Evolutionary conservation across 1,140 invertebrate species (phyloP).

Genomic region (Drosophila funebris): DNA sequence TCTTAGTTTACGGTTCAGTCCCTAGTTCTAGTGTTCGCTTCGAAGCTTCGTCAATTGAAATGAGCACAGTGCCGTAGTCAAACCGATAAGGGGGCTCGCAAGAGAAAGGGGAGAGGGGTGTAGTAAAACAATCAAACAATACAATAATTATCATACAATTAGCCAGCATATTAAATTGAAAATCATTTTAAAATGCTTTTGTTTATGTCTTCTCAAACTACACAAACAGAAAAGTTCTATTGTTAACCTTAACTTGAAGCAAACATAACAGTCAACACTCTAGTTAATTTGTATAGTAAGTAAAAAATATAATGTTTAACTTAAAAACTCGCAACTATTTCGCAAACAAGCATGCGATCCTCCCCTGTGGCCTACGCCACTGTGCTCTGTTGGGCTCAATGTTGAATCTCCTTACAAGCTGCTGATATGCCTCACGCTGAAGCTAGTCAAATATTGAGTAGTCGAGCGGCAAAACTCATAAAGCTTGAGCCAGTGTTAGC

Average conservation of each 20-base stretch:
- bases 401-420: slow-evolving; percentile 1
- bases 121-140: too few species aligned
- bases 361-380: slow-evolving; percentile 3
- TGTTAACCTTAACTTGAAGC: too few species aligned
- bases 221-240: too few species aligned
- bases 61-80: background rate
- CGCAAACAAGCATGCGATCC: background rate
- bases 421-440: slow-evolving; percentile 28
- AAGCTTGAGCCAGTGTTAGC: slow-evolving; percentile 30
- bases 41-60: background rate
- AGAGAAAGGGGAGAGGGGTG: background rate
- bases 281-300: too few species aligned
- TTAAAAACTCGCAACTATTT: background rate
- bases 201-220: too few species aligned
- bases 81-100: too few species aligned
- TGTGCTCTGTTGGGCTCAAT: background rate
- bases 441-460: slow-evolving; percentile 50
- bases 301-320: background rate
- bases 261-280: too few species aligned
- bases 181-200: too few species aligned
- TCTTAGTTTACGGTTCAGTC: slow-evolving; percentile 34
- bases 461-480: slow-evolving; percentile 42
- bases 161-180: too few species aligned
- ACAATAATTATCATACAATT: too few species aligned
- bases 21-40: background rate